Conservation (phyloP, 2,888 invertebrate species). For the Balanococcus diminutus region DNA sequence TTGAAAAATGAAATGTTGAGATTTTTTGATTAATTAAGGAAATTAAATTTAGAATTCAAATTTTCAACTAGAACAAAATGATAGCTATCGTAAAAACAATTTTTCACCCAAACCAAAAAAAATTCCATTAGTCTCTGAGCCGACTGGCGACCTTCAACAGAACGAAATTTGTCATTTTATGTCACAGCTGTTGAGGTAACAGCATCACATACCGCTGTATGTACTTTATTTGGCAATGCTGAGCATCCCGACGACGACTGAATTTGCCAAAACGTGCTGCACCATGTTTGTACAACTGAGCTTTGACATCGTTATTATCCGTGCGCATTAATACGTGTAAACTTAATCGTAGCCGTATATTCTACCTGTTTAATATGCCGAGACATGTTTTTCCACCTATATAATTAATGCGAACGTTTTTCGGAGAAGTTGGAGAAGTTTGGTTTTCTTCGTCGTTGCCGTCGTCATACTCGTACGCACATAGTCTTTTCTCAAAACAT, state of each 20-base stretch:
- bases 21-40: no score
- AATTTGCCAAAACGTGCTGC: background rate
- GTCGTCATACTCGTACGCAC: background rate
- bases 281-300: conserved; percentile 1
- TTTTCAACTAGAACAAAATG: no score
- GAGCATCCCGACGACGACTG: background rate
- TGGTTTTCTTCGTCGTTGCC: background rate
- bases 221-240: background rate
- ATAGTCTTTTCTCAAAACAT: background rate
- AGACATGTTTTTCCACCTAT: conserved; percentile 15
- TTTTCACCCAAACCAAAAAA: no score
- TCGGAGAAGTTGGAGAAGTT: background rate
- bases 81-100: no score
- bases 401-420: background rate
- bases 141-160: background rate
- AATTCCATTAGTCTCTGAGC: no score
- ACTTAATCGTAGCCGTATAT: conserved; percentile 1
- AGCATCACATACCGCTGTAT: background rate
- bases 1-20: no score
- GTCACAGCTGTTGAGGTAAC: background rate
- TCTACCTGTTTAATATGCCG: conserved; percentile 5
- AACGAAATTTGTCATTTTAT: background rate
- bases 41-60: no score
- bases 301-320: conserved; percentile 17
- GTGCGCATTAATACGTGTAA: conserved; percentile 1